Percentiles rank a stretch among this genome's conserved stretches.
Evolutionary conservation across 1,140 invertebrate genomes (phyloP).

Genomic region (Drosophila biarmipes): DNA sequence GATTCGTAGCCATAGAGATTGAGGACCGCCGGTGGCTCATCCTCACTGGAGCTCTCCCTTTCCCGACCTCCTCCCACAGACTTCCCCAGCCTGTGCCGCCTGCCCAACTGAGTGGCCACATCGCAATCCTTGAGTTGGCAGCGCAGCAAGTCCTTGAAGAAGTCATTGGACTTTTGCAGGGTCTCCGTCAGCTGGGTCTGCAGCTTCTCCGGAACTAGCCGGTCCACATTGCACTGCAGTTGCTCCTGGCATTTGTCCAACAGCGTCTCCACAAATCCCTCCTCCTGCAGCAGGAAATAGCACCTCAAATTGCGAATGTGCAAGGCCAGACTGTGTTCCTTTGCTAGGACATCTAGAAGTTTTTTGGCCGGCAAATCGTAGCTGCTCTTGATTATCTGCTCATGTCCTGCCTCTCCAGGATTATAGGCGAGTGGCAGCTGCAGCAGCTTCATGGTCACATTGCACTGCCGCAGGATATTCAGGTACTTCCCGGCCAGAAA

Average conservation of each 20-base stretch:
- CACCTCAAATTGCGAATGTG: constrained; percentile 46
- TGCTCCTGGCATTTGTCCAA: constrained; percentile 22
- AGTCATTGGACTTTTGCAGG: constrained; percentile 24
- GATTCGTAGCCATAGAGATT: constrained; percentile 49
- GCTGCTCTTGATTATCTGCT: constrained; percentile 31
- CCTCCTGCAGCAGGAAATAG: constrained; percentile 47
- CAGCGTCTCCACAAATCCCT: constrained; percentile 27
- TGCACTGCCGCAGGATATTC: constrained; percentile 64
- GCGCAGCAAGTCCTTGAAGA: constrained; percentile 44
- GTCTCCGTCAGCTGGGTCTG: constrained; percentile 23
- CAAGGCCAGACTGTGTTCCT: constrained; percentile 27
- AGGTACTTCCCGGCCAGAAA: constrained; percentile 65
- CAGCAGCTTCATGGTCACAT: constrained; percentile 48
- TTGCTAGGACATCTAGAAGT: constrained; percentile 32
- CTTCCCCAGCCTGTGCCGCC: not conserved
- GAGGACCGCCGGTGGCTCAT: constrained; percentile 2
- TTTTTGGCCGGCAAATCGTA: constrained; percentile 59
- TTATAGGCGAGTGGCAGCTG: constrained; percentile 41
- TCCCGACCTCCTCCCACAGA: not conserved
- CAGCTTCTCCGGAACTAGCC: constrained; percentile 39
- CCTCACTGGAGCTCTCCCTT: not conserved
- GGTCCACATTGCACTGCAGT: constrained; percentile 31
- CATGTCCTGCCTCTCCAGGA: constrained; percentile 13
- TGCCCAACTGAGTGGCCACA: constrained; percentile 37
- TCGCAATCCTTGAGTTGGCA: constrained; percentile 43